Evolutionary conservation across 2,888 invertebrate species (phyloP).

Genomic region (Rosalia funebris): DNA sequence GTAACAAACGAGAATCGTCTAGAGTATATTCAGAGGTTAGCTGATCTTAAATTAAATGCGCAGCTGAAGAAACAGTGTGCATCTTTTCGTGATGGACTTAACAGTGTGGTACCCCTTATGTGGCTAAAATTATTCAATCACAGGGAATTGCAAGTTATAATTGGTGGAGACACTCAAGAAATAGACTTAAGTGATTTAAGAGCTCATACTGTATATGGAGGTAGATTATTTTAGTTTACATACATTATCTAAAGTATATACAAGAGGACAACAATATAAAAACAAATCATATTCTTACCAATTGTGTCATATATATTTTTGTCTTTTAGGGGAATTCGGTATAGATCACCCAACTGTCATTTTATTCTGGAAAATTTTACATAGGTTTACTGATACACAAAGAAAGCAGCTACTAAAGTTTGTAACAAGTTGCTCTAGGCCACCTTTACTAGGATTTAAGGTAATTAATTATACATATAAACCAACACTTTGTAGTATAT

Average conservation of each 20-base stretch:
- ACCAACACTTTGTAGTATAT: no score
- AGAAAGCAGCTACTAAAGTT: conserved; percentile 92
- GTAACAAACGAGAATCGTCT: conserved; percentile 93
- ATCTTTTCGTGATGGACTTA: conserved; percentile 89
- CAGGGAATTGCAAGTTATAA: conserved; percentile 94
- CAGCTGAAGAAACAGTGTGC: conserved; percentile 88
- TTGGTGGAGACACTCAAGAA: conserved; percentile 94
- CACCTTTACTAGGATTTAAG: conserved; percentile 96
- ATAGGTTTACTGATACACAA: conserved; percentile 83
- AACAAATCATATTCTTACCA: no score
- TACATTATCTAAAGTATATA: no score
- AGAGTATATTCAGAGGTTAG: conserved; percentile 96
- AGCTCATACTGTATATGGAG: conserved; percentile 88
- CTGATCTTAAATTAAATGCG: conserved; percentile 93
- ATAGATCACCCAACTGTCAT: conserved; percentile 85
- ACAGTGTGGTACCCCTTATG: conserved; percentile 88
- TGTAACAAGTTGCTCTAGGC: conserved; percentile 97
- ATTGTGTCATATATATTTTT: no score
- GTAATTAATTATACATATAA: no score
- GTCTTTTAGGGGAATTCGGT: conserved; percentile 77
- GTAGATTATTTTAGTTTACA: conserved; percentile 69
- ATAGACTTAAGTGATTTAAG: conserved; percentile 92
- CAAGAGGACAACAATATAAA: no score
- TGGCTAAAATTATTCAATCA: conserved; percentile 96
- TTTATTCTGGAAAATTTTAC: conserved; percentile 90